Evolutionary conservation across 2,113 vertebrate genomes (phyloP).

Genomic region (Mastomys coucha): DNA sequence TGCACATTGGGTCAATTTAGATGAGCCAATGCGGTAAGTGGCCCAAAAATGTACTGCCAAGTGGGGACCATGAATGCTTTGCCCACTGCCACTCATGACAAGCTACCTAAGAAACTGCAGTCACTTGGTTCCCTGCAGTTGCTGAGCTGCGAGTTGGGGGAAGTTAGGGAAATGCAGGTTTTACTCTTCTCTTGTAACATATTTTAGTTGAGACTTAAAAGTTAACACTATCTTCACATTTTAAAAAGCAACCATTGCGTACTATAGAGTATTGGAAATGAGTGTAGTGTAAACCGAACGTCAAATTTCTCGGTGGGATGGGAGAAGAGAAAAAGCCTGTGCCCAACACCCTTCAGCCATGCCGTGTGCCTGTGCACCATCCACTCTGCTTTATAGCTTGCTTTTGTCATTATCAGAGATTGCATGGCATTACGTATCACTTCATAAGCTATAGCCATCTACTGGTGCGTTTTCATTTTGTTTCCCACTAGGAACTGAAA

Average conservation of each 20-base stretch:
- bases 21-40: background rate
- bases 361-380: background rate
- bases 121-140: background rate
- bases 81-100: background rate
- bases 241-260: background rate
- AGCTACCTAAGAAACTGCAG: background rate
- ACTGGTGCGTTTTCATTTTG: background rate
- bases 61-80: background rate
- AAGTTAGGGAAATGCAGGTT: background rate
- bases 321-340: background rate
- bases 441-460: background rate
- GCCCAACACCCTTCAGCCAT: background rate
- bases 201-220: constrained; percentile 32
- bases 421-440: background rate
- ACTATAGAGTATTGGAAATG: background rate
- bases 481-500: constrained; percentile 6
- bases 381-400: background rate
- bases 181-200: background rate
- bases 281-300: background rate
- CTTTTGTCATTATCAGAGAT: background rate
- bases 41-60: background rate
- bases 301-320: background rate
- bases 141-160: background rate
- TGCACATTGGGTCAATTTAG: background rate
- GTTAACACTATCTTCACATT: constrained; percentile 27